phyloP scores from a whole-genome alignment of 2,888 invertebrate genomes.

The Calliopum simillimum region DNA sequence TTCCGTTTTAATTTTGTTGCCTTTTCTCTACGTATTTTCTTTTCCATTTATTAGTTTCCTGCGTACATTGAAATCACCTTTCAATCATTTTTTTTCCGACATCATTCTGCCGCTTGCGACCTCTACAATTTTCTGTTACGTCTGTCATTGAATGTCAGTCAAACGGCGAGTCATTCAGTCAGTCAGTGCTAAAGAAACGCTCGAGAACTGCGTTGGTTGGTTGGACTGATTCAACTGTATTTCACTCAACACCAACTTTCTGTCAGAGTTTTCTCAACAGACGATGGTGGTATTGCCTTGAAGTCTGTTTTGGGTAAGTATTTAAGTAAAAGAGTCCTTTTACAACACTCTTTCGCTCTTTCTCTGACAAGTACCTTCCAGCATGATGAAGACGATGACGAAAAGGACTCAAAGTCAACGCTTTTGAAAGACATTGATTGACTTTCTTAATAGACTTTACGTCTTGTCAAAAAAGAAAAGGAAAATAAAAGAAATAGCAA shows the following conservation, averaged over 20 bases:
- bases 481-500: slow-evolving; percentile 23
- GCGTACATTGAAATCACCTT: slow-evolving; percentile 57
- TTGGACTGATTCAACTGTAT: neutral
- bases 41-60: slow-evolving; percentile 32
- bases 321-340: slow-evolving; percentile 22
- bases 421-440: slow-evolving; percentile 66
- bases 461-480: slow-evolving; percentile 58
- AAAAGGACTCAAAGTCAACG: slow-evolving; percentile 54
- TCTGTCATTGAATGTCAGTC: slow-evolving; percentile 30
- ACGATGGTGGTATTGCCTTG: neutral
- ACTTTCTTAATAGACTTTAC: slow-evolving; percentile 66
- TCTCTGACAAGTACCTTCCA: slow-evolving; percentile 50
- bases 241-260: slow-evolving; percentile 21
- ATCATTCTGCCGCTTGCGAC: slow-evolving; percentile 19
- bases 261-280: slow-evolving; percentile 14
- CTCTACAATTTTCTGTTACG: neutral
- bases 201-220: slow-evolving; percentile 22
- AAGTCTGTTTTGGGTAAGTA: slow-evolving; percentile 12
- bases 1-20: slow-evolving; percentile 27
- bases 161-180: slow-evolving; percentile 30
- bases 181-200: slow-evolving; percentile 38
- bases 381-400: neutral
- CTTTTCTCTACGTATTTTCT: slow-evolving; percentile 20
- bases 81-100: slow-evolving; percentile 56
- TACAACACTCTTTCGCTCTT: neutral